Evolutionary conservation across 2,113 vertebrate species (phyloP), one percentile per base, ranked within the genome.

Genomic region (Pongo abelii): DNA sequence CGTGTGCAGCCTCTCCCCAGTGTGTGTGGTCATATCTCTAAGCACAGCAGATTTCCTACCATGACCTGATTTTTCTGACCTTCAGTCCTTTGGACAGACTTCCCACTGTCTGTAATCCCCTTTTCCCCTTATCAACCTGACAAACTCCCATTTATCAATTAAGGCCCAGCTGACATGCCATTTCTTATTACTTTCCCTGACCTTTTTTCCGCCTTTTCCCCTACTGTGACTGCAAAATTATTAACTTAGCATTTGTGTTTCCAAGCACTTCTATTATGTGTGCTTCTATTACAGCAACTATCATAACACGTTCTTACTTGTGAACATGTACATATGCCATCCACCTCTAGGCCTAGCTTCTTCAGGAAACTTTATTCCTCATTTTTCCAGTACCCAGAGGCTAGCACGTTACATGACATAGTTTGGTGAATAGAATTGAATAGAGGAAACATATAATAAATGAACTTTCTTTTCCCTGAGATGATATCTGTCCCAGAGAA

Each of bases 401-500:
- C 22, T 70, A 89, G 75, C 64, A 74, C 67, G 61, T 90, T 85
- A 55, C 8, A 84, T 78, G 11, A 55, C 18, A 88, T 70, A 81
- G 22, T 83, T 72, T 94, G 72, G 48, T 86, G 93, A 97, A 88
- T n/a, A 94, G 93, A 93, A 80, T n/a, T 91, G 55, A 97, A 97
- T 80, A 93, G 50, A 93, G 55, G 70, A 96, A 97, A 88, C 43
- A 50, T 18, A 40, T 69, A 93, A 90, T 75, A 94, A 87, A 94
- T 95, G 92, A 98, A 96, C 96, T 94, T 92, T 95, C 84, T 87
- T 91, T 96, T 97, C 81, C 72, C 80, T 75, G 46, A 96, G 57
- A 97, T 97, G 78, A 92, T 93, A 97, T 96, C 92, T 43, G 1
- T 96, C 72, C 67, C 78, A 84, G 83, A 96, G 89, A 97, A 96